These are phyloP conservation scores for Ariopsis seemanni DNA, from an alignment of 2,113 vertebrate genomes.

Conservation along the genomic window DNA sequence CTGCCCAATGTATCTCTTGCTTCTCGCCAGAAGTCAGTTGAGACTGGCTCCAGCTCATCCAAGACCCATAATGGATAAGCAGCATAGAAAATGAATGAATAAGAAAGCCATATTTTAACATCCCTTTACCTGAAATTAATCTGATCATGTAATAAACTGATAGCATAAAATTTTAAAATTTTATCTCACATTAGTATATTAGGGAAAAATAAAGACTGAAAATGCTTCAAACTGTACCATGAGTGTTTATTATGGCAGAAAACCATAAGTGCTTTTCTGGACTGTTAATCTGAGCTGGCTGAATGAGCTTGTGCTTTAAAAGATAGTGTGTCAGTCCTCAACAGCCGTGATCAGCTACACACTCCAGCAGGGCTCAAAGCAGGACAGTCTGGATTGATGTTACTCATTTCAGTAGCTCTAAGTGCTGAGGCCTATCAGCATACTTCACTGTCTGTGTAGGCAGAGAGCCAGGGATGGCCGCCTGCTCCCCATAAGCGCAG, in stretches of 20 bases:
- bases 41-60: no score
- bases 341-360: conserved; percentile 13
- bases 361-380: neutral
- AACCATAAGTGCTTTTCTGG: conserved; percentile 16
- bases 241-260: conserved; percentile 20
- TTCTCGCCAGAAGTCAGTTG: no score
- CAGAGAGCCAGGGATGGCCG: conserved; percentile 2
- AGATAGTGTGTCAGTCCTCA: neutral
- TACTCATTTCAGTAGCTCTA: conserved; percentile 43
- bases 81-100: no score
- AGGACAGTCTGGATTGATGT: conserved; percentile 46
- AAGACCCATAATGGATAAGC: no score
- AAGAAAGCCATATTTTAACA: neutral
- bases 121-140: neutral
- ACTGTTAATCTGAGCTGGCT: neutral
- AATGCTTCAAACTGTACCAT: neutral
- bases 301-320: conserved; percentile 12
- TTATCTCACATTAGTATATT: neutral
- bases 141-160: neutral
- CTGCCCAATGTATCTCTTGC: no score
- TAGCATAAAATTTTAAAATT: neutral
- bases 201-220: neutral
- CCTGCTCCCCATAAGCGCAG: neutral
- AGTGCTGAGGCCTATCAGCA: conserved; percentile 45
- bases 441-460: conserved; percentile 41